Evolutionary conservation across 1,140 invertebrate species (phyloP), one percentile per base, ranked within the genome.

Genomic region (Caenorhabditis remanei): DNA sequence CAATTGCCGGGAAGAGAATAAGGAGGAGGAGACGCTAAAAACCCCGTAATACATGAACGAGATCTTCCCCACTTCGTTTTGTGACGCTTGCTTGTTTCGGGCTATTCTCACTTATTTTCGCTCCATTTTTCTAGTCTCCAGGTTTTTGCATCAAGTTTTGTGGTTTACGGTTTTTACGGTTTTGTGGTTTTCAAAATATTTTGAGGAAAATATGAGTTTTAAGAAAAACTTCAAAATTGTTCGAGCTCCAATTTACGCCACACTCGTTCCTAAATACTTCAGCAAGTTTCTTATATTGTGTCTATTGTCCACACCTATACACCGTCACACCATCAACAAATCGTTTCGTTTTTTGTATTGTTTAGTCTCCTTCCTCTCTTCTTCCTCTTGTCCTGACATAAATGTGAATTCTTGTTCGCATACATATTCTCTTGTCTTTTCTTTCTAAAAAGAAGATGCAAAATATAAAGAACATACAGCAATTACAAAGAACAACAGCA

Each of bases 21-120:
- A 46, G n/a, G 5, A 79, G 71, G 71, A 79, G 46, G 46, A 79
- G 71, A 79, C 71, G 71, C 71, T 79, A 79, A 79, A 79, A 79
- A 79, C 71, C 71, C 71, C 71, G 71, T 79, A 50, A 79, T 53
- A 79, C 71, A 50, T 46, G 71, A 79, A 79, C 71, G 46, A 79
- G 71, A 79, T 79, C 71, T 79, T 16, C 24, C 50, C 19, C 46
- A n/a, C 71, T 50, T 79, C 71, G n/a, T 79, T 71, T 71, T 41
- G 5, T 79, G 71, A 50, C 71, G 46, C 71, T 79, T 79, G 71
- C 65, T 67, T 79, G 71, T 79, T 50, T 79, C 46, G 19, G n/a
- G 19, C n/a, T 21, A 11, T 63, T 32, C 65, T 40, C 65, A 50
- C 43, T 79, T 79, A 63, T 63, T 63, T 63, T 63, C 58, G 24